A percentile compares a stretch with the other conserved stretches of the same genome.
phyloP scores from a whole-genome alignment of 35 echinoderm and acorn worm genomes.

The Heliocidaris tuberculata region DNA sequence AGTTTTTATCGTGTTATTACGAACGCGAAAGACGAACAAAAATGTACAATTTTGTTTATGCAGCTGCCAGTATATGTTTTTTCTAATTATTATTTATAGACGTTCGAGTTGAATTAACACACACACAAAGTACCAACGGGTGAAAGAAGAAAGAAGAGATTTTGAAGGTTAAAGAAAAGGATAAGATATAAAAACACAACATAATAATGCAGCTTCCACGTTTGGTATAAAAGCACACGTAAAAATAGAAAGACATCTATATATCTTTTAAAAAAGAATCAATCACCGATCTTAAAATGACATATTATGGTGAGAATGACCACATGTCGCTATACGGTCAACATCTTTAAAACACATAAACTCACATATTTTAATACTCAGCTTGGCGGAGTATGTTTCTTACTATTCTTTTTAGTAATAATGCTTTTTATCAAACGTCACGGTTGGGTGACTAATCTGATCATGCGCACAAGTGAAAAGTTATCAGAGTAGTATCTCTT shows the following conservation, averaged over 20 bases:
- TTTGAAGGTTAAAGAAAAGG: neutral
- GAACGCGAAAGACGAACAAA: neutral
- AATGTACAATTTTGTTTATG: neutral
- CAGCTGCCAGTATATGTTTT: neutral
- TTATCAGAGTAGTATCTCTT: neutral
- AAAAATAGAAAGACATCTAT: neutral
- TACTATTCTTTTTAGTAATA: neutral
- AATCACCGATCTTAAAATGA: neutral
- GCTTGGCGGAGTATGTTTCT: neutral
- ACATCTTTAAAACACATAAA: no score
- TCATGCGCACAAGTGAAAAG: neutral
- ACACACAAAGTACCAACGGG: neutral
- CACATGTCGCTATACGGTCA: neutral
- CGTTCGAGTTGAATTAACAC: no score
- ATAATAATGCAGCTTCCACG: neutral
- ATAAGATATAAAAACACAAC: neutral
- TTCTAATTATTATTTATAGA: neutral
- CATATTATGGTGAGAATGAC: neutral
- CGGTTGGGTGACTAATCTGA: neutral
- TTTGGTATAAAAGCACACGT: constrained; percentile 2
- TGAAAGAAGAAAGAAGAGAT: neutral
- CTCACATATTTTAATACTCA: neutral
- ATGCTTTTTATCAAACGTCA: neutral
- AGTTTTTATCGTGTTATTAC: no score
- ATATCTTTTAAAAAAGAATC: neutral